phyloP scores from a whole-genome alignment of 1,140 invertebrate species.

The Solenopsis invicta region DNA sequence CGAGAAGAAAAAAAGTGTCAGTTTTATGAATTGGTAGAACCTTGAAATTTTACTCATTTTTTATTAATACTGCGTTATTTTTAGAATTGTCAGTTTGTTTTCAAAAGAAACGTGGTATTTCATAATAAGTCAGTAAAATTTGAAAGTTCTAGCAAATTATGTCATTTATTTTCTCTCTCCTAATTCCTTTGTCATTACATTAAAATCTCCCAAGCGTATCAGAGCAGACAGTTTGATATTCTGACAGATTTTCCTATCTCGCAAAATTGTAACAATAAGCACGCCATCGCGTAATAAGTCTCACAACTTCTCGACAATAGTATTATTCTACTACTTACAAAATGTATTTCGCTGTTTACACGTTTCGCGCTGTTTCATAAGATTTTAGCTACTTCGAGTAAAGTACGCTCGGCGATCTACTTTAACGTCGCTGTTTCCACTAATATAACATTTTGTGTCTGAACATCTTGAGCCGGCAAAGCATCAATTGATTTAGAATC shows the following conservation, averaged over 20 bases:
- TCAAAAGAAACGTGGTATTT: not conserved
- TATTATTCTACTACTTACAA: slow-evolving; percentile 46
- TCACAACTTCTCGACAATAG: slow-evolving; percentile 52
- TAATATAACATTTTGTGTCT: slow-evolving; percentile 23
- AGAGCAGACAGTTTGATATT: slow-evolving; percentile 44
- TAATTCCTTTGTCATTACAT: slow-evolving; percentile 48
- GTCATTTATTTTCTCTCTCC: slow-evolving; percentile 19
- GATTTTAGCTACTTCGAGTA: slow-evolving; percentile 29
- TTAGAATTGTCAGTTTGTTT: not conserved
- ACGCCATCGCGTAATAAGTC: slow-evolving; percentile 55
- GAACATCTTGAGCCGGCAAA: slow-evolving; percentile 19
- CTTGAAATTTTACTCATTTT: too few species aligned
- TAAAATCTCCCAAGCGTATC: slow-evolving; percentile 46
- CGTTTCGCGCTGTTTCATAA: slow-evolving; percentile 27
- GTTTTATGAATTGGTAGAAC: not conserved
- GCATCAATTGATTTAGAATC: slow-evolving; percentile 23
- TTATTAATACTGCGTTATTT: too few species aligned
- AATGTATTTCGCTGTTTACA: slow-evolving; percentile 48
- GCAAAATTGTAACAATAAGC: slow-evolving; percentile 56
- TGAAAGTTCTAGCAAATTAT: slow-evolving; percentile 34
- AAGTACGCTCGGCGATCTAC: slow-evolving; percentile 27
- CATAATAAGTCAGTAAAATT: slow-evolving; percentile 40
- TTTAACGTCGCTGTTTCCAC: slow-evolving; percentile 16
- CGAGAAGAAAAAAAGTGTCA: not conserved
- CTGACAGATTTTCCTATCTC: slow-evolving; percentile 50